Base-by-base conservation (phyloP, 2,113 vertebrate genomes). In the Conger conger region DNA sequence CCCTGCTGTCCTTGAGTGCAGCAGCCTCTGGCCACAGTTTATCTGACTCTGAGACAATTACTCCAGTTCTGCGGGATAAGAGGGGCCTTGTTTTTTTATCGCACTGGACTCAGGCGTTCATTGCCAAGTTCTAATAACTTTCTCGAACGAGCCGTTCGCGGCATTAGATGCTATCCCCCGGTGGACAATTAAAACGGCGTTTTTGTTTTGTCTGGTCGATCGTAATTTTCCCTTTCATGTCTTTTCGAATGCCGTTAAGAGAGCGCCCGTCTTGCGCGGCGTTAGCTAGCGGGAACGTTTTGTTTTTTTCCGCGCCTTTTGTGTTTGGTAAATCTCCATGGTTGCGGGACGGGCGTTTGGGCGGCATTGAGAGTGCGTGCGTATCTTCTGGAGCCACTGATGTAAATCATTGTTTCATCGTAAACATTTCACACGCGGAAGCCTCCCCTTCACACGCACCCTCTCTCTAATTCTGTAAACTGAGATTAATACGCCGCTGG, bases 11-110 rank as follows among this genome's bases (percentile, higher is more conserved):
- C 57, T 80, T 82, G 83, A 50, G 81, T 83, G 76, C 86, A 81
- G 77, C 63, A 81, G 86, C 86, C 86, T 76, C 81, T 87, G 84
- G 87, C 87, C 87, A 86, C 85, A 88, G 82, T 88, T 84, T 88
- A 86, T 89, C 86, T 80, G 79, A 79, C 84, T 88, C 88, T 88
- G 85, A 91, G 84, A 86, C 89, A 90, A 89, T 90, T 91, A 90
- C 86, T 87, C 80, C 83, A 86, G 68, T 81, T 88, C 85, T 88
- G 86, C 42, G 11, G 80, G 85, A 89, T 84, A 87, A 85, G 80
- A 77, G 85, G 30, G 83, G 73, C 79, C 85, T 87, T 90, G 87
- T 87, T 87, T 87, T 89, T 50, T 50, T 79, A 86, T 83, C 80
- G 35, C 79, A 80, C 53, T 54, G 79, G 83, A 87, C 85, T 86